Evolutionary conservation across 2,888 invertebrate genomes (phyloP).

Genomic region (Aporophyla lueneburgensis): DNA sequence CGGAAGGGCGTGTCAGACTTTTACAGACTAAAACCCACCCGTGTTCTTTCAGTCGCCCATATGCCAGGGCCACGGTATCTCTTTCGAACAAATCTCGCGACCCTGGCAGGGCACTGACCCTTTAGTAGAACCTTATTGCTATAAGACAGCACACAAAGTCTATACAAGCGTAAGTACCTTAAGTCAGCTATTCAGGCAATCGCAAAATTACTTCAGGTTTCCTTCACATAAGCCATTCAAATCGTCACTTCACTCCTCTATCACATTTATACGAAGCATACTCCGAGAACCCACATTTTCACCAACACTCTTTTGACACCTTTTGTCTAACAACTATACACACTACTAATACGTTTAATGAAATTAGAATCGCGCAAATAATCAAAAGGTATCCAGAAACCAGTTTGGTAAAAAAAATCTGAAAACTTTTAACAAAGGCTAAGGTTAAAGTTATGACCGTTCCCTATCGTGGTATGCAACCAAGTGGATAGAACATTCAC

Average conservation of each 20-base stretch:
- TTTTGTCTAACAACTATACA: background rate
- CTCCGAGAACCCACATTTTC: background rate
- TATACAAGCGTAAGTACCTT: background rate
- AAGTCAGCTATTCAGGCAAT: background rate
- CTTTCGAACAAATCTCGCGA: too few species aligned
- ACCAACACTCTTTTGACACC: background rate
- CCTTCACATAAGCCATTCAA: background rate
- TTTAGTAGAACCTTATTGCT: background rate
- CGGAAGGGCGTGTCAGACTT: too few species aligned
- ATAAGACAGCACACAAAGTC: background rate
- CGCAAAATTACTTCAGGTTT: background rate
- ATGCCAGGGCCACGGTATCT: too few species aligned
- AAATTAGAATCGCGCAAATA: background rate
- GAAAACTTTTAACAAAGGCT: background rate
- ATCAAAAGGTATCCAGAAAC: background rate
- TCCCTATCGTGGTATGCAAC: background rate
- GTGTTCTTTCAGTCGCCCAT: too few species aligned
- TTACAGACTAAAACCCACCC: too few species aligned
- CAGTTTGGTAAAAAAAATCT: background rate
- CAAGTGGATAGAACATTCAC: background rate
- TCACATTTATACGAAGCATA: background rate
- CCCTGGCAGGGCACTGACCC: too few species aligned
- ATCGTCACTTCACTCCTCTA: background rate
- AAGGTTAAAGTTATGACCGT: background rate
- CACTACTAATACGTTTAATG: background rate